Evolutionary conservation across 37 sponge, comb jelly and placozoan genomes (phyloP), one percentile per base, ranked within the genome.

Genomic region (Halisarca cf. caerulea): DNA sequence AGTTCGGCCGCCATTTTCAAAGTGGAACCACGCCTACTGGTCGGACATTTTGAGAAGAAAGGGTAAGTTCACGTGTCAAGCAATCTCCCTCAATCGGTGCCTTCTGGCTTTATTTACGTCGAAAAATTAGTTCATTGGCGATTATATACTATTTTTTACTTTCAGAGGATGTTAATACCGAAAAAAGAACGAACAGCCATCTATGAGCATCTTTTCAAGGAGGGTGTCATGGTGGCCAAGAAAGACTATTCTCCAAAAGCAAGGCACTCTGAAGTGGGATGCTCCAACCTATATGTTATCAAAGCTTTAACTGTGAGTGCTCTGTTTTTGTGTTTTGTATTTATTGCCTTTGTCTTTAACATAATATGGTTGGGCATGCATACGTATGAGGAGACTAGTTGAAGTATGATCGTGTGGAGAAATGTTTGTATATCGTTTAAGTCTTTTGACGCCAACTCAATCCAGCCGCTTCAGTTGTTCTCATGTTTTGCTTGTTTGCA

Each of bases 181-280:
- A 96, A 98, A 90, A 96, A 98, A 89, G 94, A 98, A 60, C 62
- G 94, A 25, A 88, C 83, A 54, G 79, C 87, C 23, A 93, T 98
- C 24, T 98, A 95, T 71, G 99, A 98, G 85, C 84, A 92, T 83
- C 88, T 98, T 72, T 98, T 98, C 91, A 94, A 93, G 62, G 99
- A 98, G 64, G 99, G 99, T 23, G 99, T 98, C 14, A 66, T 98
- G 77, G 96, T 95, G 23, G 99, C 99, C 60, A 95, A 98, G 88
- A 98, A 98, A 79, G 96, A 98, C 58, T 95, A 91, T 81, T 71
- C 84, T 21, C 92, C 95, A 9, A 35, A 47, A 21, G 53, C 43
- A 32, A 80, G 88, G 25, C 99, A 98, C 75, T 73, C 87, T 58
- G 92, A 98, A 44, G 59, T 98, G 2, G 91, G 90, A 30, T 91